Evolutionary conservation across 2,797 vertebrate species (phyloP), one percentile per base, ranked within the genome.

Genomic region (Thalassophryne amazonica): DNA sequence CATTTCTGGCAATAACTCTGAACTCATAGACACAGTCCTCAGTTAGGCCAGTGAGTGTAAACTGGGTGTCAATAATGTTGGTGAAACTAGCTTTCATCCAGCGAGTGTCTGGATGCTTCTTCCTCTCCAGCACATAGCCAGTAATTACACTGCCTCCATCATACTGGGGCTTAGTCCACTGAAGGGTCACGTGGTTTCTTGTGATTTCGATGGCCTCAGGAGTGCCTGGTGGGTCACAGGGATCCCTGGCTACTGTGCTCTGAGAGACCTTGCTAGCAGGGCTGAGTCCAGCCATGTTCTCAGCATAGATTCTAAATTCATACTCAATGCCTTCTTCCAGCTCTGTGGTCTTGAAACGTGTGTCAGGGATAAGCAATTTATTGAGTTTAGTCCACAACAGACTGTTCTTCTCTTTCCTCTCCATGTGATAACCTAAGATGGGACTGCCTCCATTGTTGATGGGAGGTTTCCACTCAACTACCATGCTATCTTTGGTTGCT

Each of bases 1-100:
- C 91, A 80, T 99, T 99, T 83, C 90, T 98, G 71, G 97, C 97
- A 86, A 99, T 90, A 40, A 97, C 87, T 91, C 95, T 93, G 65
- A 98, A 99, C 73, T 99, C 97, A 14, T 99, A 99, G 53, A 90
- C 79, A 54, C 94, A 90, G 67, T 94, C 88, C 84, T 99, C 97
- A 52, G 93, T 92, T 60, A 98, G 89, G 46, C 94, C 94, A 36
- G 91, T 92, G 53, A 93, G 75, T 42, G 92, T 95, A 71, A 93
- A 98, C 76, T 97, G 94, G 53, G 94, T 96, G 46, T 95, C 93
- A 68, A 94, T 85, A 8, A 99, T 90, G 50, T 96, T 99, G 42
- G 96, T 94, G 70, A 97, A 99, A 77, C 94, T 99, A 66, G 95
- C 95, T 87, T 98, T 99, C 94, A 98, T 96, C 97, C 97, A 99